Base-by-base conservation (phyloP, 2,888 invertebrate genomes). In the Folsomia manolachei region DNA sequence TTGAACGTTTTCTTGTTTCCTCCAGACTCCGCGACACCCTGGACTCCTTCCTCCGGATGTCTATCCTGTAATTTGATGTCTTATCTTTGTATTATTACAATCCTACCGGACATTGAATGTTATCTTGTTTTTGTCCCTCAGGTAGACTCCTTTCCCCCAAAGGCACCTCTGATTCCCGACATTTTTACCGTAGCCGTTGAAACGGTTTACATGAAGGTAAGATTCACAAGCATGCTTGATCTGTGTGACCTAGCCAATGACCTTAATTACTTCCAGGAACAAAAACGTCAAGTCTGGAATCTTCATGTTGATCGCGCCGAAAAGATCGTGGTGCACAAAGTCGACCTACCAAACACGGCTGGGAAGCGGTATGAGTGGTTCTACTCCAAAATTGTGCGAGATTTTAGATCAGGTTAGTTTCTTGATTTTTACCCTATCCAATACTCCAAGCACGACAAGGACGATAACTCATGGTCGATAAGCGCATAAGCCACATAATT, bases 331-430 rank as follows among this genome's bases (percentile, higher is more conserved):
- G 79, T 81, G 23, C 81, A 81, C 63, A 80, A 79, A 70, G 73
- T 81, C 18, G 79, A 80, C 56, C 69, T 81, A 67, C 78, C 79
- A 62, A 80, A 80, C 71, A 79, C 71, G 65, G 81, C 70, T 63
- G 81, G 80, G 60, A 78, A 80, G 52, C 75, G 79, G 0, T 78
- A 77, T 61, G 81, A 81, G 24, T 81, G 79, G 76, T 81, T 79
- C 62, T 79, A 81, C 60, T 79, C 81, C n/a, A 81, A 81, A 75
- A 80, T 81, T 51, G 79, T 81, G 19, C 75, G 81, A 14, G 81
- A 81, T 70, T 81, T 81, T 64, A 71, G 81, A 51, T 81, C 81
- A 71, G 80, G 80, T 80, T 72, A 51, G 27, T 27, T 39, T 14
- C 39, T 14, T n/a, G n/a, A n/a, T n/a, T n/a, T n/a, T n/a, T n/a